A percentile compares a stretch with the other conserved stretches of the same genome.
These are phyloP conservation scores for Oreochromis tanganicae DNA, from an alignment of 2,113 vertebrate genomes.

Conservation along the genomic window DNA sequence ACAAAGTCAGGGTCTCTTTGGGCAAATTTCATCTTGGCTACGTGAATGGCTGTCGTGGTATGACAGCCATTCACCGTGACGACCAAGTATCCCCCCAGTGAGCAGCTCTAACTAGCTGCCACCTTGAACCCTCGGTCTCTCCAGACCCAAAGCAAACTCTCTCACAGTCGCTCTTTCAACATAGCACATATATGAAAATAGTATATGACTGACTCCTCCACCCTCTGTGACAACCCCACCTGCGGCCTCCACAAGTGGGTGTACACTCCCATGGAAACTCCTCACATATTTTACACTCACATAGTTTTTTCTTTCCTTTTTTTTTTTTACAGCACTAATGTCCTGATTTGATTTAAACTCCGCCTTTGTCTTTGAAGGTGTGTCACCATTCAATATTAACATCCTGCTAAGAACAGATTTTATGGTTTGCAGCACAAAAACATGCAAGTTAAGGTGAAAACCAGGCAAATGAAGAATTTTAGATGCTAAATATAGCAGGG, in stretches of 20 bases:
- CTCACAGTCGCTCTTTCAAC: neutral
- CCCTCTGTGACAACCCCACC: constrained; percentile 7
- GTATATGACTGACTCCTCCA: neutral
- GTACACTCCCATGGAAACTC: constrained; percentile 12
- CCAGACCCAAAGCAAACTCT: neutral
- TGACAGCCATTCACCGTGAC: constrained; percentile 16
- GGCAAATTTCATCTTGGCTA: constrained; percentile 36
- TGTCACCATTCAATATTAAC: neutral
- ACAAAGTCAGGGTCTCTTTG: constrained; percentile 26
- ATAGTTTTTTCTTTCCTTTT: neutral
- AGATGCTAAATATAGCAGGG: neutral
- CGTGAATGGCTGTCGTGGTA: too few relatives aligned
- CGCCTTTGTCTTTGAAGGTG: neutral
- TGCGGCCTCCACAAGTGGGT: constrained; percentile 39
- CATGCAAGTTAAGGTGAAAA: neutral
- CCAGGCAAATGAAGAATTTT: neutral
- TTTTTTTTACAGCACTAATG: too few relatives aligned
- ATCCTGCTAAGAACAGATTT: neutral
- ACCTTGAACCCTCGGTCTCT: constrained; percentile 5
- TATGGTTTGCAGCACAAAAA: neutral
- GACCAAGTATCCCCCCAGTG: neutral
- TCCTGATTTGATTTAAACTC: neutral
- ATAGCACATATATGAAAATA: neutral
- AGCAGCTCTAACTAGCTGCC: neutral
- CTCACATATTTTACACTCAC: neutral